These are phyloP conservation scores for Nomada fabriciana DNA, from an alignment of 2,888 invertebrate genomes.

Conservation along the genomic window DNA sequence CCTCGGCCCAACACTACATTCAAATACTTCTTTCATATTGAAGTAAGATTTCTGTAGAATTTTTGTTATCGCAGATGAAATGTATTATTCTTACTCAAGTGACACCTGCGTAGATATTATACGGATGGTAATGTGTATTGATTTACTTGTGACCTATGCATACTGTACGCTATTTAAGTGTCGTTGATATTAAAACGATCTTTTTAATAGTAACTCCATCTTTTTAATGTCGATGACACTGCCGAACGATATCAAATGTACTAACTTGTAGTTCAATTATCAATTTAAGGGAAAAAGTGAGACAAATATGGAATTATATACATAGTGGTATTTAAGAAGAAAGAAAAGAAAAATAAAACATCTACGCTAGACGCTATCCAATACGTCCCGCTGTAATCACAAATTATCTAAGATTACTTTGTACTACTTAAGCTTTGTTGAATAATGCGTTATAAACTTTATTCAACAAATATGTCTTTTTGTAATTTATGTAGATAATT, in stretches of 20 bases:
- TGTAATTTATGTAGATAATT: constrained; percentile 59
- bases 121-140: constrained; percentile 30
- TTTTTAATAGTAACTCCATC: constrained; percentile 14
- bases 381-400: constrained; percentile 27
- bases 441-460: constrained; percentile 48
- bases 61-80: constrained; percentile 29
- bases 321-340: constrained; percentile 11
- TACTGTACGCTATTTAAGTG: constrained; percentile 29
- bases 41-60: constrained; percentile 41
- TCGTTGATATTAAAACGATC: constrained; percentile 35
- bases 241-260: constrained; percentile 21
- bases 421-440: constrained; percentile 44
- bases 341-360: neutral
- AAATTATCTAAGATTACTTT: constrained; percentile 41
- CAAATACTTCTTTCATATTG: constrained; percentile 42
- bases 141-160: constrained; percentile 28
- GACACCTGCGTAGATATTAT: constrained; percentile 39
- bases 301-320: neutral
- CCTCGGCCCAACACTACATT: neutral
- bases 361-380: constrained; percentile 19
- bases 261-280: constrained; percentile 23
- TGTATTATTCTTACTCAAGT: constrained; percentile 47
- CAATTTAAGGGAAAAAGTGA: constrained; percentile 13
- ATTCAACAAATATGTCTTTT: constrained; percentile 22
- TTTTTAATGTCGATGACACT: constrained; percentile 44